phyloP scores from a whole-genome alignment of 2,888 invertebrate species.

The Synanthedon tipuliformis region DNA sequence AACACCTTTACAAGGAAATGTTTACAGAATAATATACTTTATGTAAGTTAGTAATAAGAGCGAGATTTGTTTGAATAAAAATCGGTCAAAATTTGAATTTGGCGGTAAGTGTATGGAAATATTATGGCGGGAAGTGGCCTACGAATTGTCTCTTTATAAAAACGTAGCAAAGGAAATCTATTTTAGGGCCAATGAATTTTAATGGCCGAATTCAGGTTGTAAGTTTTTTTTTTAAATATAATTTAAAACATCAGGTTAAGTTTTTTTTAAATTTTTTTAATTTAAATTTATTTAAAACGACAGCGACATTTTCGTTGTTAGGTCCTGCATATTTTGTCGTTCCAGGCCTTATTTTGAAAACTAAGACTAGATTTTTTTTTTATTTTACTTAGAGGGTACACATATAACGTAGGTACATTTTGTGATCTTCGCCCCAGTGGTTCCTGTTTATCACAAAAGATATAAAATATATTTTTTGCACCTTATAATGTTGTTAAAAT shows the following conservation, averaged over 20 bases:
- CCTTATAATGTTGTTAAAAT: too few species aligned
- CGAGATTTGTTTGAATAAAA: background rate
- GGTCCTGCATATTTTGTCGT: too few species aligned
- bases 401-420: too few species aligned
- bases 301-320: background rate
- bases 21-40: too few species aligned
- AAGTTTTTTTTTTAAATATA: too few species aligned
- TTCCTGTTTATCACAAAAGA: too few species aligned
- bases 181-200: constrained; percentile 56
- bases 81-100: background rate
- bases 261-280: too few species aligned
- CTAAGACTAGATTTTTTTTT: too few species aligned
- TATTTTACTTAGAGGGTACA: too few species aligned
- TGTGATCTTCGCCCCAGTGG: too few species aligned
- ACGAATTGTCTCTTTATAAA: constrained; percentile 57
- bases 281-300: constrained; percentile 19
- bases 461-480: too few species aligned
- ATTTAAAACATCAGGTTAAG: constrained; percentile 14
- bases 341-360: too few species aligned
- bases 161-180: constrained; percentile 34
- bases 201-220: constrained; percentile 18
- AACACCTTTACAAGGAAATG: constrained; percentile 7
- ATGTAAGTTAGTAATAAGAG: background rate
- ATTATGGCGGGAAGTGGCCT: constrained; percentile 56
- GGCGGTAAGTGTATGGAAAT: constrained; percentile 46